Evolutionary conservation across 2,113 vertebrate species (phyloP).

Genomic region (Thunnus thynnus): DNA sequence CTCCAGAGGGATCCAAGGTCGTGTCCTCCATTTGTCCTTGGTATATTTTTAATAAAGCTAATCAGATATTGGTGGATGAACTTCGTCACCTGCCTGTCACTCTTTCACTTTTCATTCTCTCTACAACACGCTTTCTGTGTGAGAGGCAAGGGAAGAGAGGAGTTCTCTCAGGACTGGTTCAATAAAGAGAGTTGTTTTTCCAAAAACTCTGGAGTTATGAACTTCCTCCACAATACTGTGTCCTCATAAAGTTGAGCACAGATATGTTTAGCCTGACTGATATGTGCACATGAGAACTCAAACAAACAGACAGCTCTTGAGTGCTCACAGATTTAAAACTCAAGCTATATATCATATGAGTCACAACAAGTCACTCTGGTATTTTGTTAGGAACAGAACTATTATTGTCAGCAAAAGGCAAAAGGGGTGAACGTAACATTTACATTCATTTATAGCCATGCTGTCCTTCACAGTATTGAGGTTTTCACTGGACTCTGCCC

Average conservation of each 20-base stretch:
- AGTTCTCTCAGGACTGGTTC: conserved; percentile 40
- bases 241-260: conserved; percentile 30
- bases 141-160: conserved; percentile 6
- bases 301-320: background rate
- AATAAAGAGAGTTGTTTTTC: conserved; percentile 35
- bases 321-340: background rate
- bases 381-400: conserved; percentile 18
- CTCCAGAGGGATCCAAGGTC: conserved; percentile 58
- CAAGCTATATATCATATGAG: background rate
- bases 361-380: conserved; percentile 22
- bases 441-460: conserved; percentile 7
- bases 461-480: conserved; percentile 1
- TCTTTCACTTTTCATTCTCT: conserved; percentile 71
- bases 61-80: conserved; percentile 76
- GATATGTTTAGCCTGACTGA: background rate
- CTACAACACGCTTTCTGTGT: conserved; percentile 39
- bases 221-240: conserved; percentile 22
- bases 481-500: conserved; percentile 26
- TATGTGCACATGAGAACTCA: background rate
- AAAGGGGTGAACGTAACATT: conserved; percentile 4
- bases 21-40: conserved; percentile 79
- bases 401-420: conserved; percentile 31
- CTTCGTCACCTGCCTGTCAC: conserved; percentile 76
- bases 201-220: conserved; percentile 35
- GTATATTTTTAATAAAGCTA: conserved; percentile 84